Evolutionary conservation across 2,797 vertebrate species (phyloP).

Genomic region (Galagoides demidoff): DNA sequence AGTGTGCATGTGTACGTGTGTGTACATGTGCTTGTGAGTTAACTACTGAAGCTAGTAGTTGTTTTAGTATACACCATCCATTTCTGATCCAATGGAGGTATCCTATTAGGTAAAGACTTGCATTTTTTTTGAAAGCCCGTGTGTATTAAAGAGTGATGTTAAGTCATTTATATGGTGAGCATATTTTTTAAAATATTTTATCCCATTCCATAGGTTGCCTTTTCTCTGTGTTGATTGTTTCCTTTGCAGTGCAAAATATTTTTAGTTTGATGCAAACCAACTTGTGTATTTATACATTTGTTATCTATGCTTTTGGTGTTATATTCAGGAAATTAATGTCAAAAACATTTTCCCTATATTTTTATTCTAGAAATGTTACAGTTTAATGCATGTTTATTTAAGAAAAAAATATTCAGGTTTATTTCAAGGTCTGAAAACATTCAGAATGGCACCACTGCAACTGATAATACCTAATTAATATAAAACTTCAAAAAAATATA

Average conservation of each 20-base stretch:
- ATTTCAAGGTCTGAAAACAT: too few species aligned
- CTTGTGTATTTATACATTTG: neutral
- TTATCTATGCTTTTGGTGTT: neutral
- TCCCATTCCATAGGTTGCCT: neutral
- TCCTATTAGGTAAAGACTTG: neutral
- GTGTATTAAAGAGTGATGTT: neutral
- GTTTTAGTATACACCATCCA: neutral
- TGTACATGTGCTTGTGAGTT: neutral
- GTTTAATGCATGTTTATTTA: neutral
- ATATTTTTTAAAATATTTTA: neutral
- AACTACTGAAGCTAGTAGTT: neutral
- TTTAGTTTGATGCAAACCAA: neutral
- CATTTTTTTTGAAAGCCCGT: neutral
- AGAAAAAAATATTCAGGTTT: too few species aligned
- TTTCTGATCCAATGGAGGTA: neutral
- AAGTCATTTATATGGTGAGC: neutral
- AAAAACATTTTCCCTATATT: neutral
- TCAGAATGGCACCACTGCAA: neutral
- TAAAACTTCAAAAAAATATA: neutral
- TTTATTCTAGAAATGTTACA: neutral
- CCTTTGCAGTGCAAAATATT: neutral
- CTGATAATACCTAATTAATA: neutral
- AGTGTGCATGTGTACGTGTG: too few species aligned
- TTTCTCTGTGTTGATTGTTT: neutral
- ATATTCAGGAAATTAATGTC: neutral